Percentiles rank a stretch among this genome's conserved stretches.
Conservation (phyloP, 2,888 invertebrate species). For the Monoplex corrugatus region DNA sequence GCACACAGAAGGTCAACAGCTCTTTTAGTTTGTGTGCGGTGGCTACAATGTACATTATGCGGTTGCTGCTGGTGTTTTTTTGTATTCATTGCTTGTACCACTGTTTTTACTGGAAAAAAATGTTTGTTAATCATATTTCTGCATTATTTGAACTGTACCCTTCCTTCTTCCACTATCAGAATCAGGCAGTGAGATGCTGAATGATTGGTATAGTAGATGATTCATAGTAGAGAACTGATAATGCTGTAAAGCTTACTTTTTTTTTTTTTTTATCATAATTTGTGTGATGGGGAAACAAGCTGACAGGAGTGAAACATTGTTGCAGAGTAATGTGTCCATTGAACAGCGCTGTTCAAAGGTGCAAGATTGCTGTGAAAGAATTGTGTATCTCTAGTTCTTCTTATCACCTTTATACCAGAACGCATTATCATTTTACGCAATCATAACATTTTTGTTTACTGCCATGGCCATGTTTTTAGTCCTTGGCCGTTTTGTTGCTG, state of each 20-base stretch:
- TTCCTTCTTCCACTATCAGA: too few species aligned
- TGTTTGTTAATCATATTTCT: too few species aligned
- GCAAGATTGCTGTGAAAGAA: slow-evolving; percentile 9
- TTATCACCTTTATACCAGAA: not conserved
- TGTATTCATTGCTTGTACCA: not conserved
- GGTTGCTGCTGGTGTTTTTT: not conserved
- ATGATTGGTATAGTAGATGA: too few species aligned
- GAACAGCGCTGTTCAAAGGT: not conserved
- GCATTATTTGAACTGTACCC: too few species aligned
- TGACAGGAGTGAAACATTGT: not conserved
- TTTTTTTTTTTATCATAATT: not conserved
- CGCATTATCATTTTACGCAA: slow-evolving; percentile 1
- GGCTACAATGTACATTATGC: not conserved
- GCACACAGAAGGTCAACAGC: slow-evolving; percentile 19
- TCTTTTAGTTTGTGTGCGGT: not conserved
- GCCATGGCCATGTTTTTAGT: not conserved
- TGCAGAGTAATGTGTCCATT: not conserved
- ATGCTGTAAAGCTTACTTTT: not conserved
- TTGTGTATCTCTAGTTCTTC: not conserved
- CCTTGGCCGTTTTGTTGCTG: not conserved
- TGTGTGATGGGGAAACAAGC: not conserved
- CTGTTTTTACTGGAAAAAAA: too few species aligned
- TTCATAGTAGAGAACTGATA: too few species aligned
- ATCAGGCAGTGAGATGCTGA: too few species aligned
- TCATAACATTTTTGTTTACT: not conserved